A percentile compares a stretch with the other conserved stretches of the same genome.
phyloP scores from a whole-genome alignment of 2,888 invertebrate genomes.

The Spodoptera picta region DNA sequence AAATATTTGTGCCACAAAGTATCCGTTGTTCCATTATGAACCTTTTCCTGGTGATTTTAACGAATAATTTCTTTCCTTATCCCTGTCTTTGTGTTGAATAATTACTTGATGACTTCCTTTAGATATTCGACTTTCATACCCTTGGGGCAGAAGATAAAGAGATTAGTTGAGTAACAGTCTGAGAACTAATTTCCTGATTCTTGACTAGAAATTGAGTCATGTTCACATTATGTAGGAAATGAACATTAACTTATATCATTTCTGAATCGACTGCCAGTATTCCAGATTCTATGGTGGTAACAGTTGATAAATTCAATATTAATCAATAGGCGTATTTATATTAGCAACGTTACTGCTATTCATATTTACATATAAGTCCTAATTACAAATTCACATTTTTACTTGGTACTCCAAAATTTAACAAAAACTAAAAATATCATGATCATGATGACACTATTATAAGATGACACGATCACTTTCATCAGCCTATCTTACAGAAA shows the following conservation, averaged over 20 bases:
- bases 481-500: conserved; percentile 28
- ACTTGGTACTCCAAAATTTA: too few species aligned
- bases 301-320: too few species aligned
- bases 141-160: conserved; percentile 7
- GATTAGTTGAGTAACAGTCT: conserved; percentile 10
- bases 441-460: neutral
- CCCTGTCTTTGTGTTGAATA: conserved; percentile 15
- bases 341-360: neutral
- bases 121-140: conserved; percentile 10
- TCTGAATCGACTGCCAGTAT: neutral
- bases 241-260: neutral
- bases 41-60: conserved; percentile 35
- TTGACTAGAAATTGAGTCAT: neutral
- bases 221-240: conserved; percentile 3
- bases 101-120: conserved; percentile 4
- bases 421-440: too few species aligned
- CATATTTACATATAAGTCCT: neutral
- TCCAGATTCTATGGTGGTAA: too few species aligned
- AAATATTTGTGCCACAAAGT: conserved; percentile 14
- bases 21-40: conserved; percentile 18
- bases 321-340: too few species aligned
- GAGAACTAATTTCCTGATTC: conserved; percentile 6
- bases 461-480: conserved; percentile 7
- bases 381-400: too few species aligned
- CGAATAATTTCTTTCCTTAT: conserved; percentile 23